A percentile compares a stretch with the other conserved stretches of the same genome.
These are phyloP conservation scores for Crotalus horridus DNA, from an alignment of 2,113 vertebrate genomes.

Conservation along the genomic window DNA sequence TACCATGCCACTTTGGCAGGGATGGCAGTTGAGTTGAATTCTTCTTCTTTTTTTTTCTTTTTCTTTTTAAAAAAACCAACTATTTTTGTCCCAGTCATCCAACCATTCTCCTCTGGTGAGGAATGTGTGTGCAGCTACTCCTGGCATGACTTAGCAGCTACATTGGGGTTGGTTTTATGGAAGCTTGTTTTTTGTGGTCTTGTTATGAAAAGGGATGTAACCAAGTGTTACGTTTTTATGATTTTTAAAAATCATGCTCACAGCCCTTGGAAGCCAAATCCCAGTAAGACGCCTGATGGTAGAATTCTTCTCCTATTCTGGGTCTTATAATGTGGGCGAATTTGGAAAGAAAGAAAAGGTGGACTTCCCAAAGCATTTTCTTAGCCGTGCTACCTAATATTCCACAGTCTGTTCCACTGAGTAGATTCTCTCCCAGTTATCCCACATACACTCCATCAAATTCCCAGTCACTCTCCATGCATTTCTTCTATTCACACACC, in stretches of 20 bases:
- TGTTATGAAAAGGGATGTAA: not conserved
- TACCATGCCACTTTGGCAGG: not conserved
- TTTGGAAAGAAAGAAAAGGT: not conserved
- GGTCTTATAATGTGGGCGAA: not conserved
- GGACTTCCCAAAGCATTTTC: not conserved
- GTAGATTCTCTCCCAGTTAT: not conserved
- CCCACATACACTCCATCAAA: not conserved
- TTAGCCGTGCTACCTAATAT: not conserved
- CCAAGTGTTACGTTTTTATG: not conserved
- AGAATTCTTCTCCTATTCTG: not conserved
- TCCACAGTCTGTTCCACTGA: not conserved
- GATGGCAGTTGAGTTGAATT: not conserved
- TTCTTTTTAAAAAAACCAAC: not conserved
- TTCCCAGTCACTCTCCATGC: not conserved
- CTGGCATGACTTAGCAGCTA: not conserved
- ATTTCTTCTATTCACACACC: not conserved
- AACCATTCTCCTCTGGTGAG: not conserved
- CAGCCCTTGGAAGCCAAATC: conserved; percentile 1
- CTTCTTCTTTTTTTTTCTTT: not conserved
- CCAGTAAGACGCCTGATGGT: not conserved
- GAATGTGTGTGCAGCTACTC: not conserved
- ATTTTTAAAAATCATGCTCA: not conserved
- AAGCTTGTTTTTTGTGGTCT: not conserved
- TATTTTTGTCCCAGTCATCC: not conserved
- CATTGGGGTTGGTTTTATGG: not conserved